Evolutionary conservation across 2,113 vertebrate genomes (phyloP).

Genomic region (Alces alces): DNA sequence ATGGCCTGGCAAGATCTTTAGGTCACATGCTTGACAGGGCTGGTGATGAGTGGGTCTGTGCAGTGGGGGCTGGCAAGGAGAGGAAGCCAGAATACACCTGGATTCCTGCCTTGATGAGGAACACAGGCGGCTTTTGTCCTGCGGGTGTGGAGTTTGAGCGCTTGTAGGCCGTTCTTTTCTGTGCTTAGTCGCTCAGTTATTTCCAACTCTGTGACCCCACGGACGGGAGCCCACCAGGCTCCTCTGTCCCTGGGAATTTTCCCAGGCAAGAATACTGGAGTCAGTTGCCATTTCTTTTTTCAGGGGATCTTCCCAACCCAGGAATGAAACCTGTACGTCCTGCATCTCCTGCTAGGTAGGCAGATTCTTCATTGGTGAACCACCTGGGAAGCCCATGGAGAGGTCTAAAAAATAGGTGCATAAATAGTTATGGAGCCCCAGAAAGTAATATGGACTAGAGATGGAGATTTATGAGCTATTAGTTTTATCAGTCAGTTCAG

Average conservation of each 20-base stretch:
- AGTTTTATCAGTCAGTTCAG: background rate
- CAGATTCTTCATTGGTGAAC: background rate
- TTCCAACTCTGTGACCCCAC: background rate
- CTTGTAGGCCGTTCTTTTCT: background rate
- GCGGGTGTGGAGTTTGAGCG: background rate
- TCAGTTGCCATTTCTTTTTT: background rate
- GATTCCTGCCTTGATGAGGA: background rate
- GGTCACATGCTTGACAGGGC: background rate
- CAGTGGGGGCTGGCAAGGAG: background rate
- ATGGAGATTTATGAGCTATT: background rate
- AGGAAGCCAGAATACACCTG: background rate
- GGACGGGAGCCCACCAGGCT: background rate
- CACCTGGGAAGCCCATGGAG: background rate
- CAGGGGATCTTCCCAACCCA: background rate
- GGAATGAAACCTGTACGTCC: background rate
- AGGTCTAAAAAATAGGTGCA: background rate
- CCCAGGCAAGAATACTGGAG: background rate
- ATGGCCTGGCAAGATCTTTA: background rate
- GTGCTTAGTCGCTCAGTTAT: background rate
- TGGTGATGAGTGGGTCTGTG: background rate
- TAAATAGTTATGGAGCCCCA: background rate
- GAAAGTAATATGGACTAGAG: background rate
- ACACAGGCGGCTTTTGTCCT: background rate
- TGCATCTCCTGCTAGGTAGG: background rate
- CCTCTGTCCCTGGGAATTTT: background rate